Base-by-base conservation (phyloP, 1,140 invertebrate genomes). In the Drosophila yakuba region DNA sequence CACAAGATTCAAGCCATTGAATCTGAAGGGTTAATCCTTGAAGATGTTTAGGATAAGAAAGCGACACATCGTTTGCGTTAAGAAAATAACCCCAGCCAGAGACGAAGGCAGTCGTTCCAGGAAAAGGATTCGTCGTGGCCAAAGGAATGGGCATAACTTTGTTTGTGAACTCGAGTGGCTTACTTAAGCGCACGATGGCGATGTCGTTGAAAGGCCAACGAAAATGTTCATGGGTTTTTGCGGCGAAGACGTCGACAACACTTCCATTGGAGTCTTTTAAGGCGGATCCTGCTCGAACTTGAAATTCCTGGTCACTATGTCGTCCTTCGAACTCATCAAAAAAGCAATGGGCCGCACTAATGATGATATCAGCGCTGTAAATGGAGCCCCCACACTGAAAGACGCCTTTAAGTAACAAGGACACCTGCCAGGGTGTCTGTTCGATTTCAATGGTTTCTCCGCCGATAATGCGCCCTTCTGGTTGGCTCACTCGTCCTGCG, bases 361-460 rank as follows among this genome's bases (percentile, higher is more conserved):
- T 35, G 3, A 51, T 50, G 15, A 50, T 50, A 11, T 50, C 28
- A 8, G 4, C 15, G 48, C 28, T 50, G 8, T 35, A 51, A 51
- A 51, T 35, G 8, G 48, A 32, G 28, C 48, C 48, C 5, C 48
- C 48, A 6, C 48, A 51, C 2, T 0, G 0, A 15, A 12, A 8
- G 0, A 4, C 0, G 1, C 48, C 28, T 2, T 35, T 1, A 2
- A 1, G 2, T 35, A 15, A n/a, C 17, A 51, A 17, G 28, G 28
- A 51, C n/a, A 35, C 48, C 48, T 51, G 48, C 48, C 48, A 51
- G 3, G 48, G 48, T n/a, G 48, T 28, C 48, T 17, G 0, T 35
- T 51, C 48, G n/a, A 51, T 51, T 35, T 5, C 4, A 35, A 51
- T 51, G 8, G 8, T 0, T 3, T 11, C 1, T 35, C 48, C 48